Evolutionary conservation across 2,113 vertebrate species (phyloP).

Genomic region (Lamprotornis superbus): DNA sequence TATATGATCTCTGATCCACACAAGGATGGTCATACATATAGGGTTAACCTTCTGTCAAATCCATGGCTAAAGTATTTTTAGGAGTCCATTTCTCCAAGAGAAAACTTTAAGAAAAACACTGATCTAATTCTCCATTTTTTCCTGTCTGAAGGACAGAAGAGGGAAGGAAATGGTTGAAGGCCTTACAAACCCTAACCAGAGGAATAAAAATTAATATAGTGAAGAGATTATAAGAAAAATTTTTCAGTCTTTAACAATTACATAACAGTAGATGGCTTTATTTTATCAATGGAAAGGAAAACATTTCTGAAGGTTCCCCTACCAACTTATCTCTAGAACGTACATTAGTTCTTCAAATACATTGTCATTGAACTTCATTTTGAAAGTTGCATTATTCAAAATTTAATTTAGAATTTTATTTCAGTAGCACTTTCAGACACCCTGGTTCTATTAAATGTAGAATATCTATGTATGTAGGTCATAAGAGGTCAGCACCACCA

Average conservation of each 20-base stretch:
- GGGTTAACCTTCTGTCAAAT: background rate
- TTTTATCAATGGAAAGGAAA: background rate
- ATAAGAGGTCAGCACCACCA: background rate
- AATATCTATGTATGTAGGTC: background rate
- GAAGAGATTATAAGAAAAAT: background rate
- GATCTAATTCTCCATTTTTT: background rate
- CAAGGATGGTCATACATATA: background rate
- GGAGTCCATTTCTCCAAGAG: background rate
- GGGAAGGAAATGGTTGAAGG: background rate
- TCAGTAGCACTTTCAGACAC: background rate
- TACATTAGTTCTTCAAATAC: background rate
- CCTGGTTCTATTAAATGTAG: background rate
- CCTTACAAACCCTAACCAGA: background rate
- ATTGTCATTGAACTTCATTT: background rate
- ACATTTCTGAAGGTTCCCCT: background rate
- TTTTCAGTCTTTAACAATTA: background rate
- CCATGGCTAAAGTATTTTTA: background rate
- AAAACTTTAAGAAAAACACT: background rate
- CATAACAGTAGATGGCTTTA: background rate
- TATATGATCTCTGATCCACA: background rate
- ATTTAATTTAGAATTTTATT: background rate
- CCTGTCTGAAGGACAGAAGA: background rate
- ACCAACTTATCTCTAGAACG: background rate
- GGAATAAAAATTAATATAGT: background rate
- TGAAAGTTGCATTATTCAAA: background rate